Conservation (phyloP, 2,797 vertebrate genomes). For the Hypotaenidia philippensis region DNA sequence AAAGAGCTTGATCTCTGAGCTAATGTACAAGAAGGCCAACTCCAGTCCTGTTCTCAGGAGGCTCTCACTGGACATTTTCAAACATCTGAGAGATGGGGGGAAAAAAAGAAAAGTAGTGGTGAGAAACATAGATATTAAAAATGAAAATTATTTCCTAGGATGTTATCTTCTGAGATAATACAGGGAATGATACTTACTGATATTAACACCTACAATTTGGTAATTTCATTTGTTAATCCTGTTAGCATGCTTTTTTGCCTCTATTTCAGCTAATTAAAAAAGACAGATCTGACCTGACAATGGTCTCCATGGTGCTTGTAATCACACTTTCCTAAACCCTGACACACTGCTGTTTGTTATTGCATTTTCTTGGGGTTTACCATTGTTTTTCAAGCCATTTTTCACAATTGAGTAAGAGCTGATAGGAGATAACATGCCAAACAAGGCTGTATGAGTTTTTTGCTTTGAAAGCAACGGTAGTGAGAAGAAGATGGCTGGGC, state of each 20-base stretch:
- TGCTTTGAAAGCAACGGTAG: slow-evolving; percentile 9
- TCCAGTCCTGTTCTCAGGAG: slow-evolving; percentile 11
- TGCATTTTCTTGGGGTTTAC: slow-evolving; percentile 16
- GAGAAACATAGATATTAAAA: not conserved
- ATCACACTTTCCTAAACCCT: slow-evolving; percentile 17
- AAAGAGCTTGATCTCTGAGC: not conserved
- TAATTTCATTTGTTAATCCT: slow-evolving; percentile 4
- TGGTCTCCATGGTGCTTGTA: slow-evolving; percentile 38
- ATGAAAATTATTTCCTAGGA: not conserved
- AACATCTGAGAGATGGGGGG: not conserved
- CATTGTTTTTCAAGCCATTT: not conserved
- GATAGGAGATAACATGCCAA: slow-evolving; percentile 11
- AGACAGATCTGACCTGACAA: slow-evolving; percentile 9
- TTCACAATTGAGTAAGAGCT: not conserved
- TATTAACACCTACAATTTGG: not conserved
- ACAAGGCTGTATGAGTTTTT: not conserved
- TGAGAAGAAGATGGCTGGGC: slow-evolving; percentile 33
- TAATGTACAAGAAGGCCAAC: not conserved
- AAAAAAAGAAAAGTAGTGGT: not conserved
- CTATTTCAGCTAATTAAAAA: slow-evolving; percentile 30
- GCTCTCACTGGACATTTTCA: slow-evolving; percentile 25
- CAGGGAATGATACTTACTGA: not conserved
- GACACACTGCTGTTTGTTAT: slow-evolving; percentile 26
- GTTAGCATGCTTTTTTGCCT: not conserved
- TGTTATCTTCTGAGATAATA: not conserved